Evolutionary conservation across 2,797 vertebrate genomes (phyloP).

Genomic region (Pelochelys cantorii): DNA sequence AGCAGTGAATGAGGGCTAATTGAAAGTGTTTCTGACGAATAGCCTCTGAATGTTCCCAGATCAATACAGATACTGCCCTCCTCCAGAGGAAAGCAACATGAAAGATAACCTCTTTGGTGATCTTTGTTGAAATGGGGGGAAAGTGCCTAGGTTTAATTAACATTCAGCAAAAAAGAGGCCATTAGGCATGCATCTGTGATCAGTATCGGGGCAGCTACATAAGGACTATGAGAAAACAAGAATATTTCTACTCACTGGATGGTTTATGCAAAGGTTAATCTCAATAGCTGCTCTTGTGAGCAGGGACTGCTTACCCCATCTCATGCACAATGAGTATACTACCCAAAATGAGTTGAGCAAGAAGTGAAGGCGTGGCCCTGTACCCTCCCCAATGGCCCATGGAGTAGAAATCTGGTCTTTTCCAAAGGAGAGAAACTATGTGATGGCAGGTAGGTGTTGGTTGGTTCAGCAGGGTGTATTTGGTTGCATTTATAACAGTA

Average conservation of each 20-base stretch:
- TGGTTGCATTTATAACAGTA: background rate
- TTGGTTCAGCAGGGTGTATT: background rate
- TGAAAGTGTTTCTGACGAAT: conserved; percentile 16
- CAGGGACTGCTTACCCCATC: background rate
- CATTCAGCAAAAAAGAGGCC: background rate
- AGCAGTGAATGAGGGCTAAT: background rate
- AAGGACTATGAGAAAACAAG: background rate
- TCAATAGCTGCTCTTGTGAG: background rate
- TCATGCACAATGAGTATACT: background rate
- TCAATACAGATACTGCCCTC: background rate
- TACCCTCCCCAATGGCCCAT: background rate
- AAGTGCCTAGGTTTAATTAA: background rate
- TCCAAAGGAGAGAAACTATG: background rate
- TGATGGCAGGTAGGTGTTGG: background rate
- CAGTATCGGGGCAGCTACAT: background rate
- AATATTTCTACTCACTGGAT: background rate
- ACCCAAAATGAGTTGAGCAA: accelerated
- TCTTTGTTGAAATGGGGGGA: background rate
- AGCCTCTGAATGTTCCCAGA: background rate
- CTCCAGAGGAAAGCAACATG: background rate
- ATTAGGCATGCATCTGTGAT: background rate
- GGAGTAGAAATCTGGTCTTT: background rate
- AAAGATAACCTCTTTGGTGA: background rate
- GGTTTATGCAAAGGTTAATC: background rate
- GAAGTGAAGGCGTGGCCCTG: accelerated